A percentile compares a stretch with the other conserved stretches of the same genome.
phyloP scores from a whole-genome alignment of 2,113 vertebrate species.

The Petromus typicus region DNA sequence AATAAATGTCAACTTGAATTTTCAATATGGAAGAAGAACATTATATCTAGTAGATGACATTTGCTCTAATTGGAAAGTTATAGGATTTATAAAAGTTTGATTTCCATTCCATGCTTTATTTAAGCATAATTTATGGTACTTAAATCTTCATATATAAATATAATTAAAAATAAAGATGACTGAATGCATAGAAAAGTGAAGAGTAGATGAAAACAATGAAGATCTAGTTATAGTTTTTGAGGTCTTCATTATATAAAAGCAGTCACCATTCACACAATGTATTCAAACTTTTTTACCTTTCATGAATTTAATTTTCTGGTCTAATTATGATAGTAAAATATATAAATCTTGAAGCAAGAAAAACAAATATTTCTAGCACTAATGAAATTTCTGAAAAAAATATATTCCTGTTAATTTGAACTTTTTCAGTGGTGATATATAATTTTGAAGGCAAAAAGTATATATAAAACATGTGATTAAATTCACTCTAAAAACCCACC shows the following conservation, averaged over 20 bases:
- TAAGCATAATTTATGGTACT: background rate
- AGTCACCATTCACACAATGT: background rate
- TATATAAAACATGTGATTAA: conserved; percentile 35
- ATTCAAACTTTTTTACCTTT: conserved; percentile 38
- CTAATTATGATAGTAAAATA: conserved; percentile 56
- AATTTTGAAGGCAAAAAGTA: conserved; percentile 42
- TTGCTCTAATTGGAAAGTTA: background rate
- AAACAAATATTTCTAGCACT: conserved; percentile 6
- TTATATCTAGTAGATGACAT: background rate
- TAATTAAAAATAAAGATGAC: background rate
- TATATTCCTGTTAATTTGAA: conserved; percentile 45
- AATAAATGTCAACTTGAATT: background rate
- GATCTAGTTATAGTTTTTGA: conserved; percentile 31
- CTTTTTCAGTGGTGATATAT: background rate
- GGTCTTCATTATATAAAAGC: conserved; percentile 36
- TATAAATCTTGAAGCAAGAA: conserved; percentile 52
- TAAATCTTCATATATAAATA: background rate
- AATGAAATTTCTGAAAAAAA: conserved; percentile 17
- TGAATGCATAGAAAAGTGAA: conserved; percentile 14
- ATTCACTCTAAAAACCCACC: conserved; percentile 49
- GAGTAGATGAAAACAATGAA: background rate
- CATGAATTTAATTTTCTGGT: conserved; percentile 68
- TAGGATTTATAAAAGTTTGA: background rate
- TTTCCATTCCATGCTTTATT: background rate
- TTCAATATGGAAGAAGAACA: background rate